Evolutionary conservation across 1,140 invertebrate species (phyloP), one percentile per base, ranked within the genome.

Genomic region (Vanessa atalanta): DNA sequence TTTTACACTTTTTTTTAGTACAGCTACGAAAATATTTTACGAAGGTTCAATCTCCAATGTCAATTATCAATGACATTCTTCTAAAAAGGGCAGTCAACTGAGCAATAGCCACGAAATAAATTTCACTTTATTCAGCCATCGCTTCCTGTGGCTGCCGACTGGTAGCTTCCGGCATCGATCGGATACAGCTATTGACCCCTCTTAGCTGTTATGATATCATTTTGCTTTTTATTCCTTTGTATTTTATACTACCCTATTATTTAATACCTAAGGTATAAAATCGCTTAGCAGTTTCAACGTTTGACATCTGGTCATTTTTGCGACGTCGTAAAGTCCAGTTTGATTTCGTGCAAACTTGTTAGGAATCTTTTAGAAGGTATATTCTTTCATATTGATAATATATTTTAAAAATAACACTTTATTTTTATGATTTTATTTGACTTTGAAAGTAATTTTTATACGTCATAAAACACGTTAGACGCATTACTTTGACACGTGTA

Each of bases 141-240:
- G 77, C 80, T 84, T 88, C 85, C 84, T 72, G 78, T 83, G 75
- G 72, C 72, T 68, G 77, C 23, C 68, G 72, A 75, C 76, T 77
- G 69, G 66, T 72, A 70, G 70, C 80, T 84, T 84, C 81, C 81
- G 85, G 75, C 72, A 82, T 86, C 85, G 83, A 84, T 83, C 83
- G 83, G 82, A 87, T 83, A 82, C 83, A 79, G 79, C 79, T 82
- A 84, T 86, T 87, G 85, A 87, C 84, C 85, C 81, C 76, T 79
- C 83, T 70, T 70, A 65, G 77, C 76, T 81, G 66, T 81, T 78
- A 81, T 81, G 79, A 84, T 76, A 85, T 78, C 79, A 84, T 70
- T 70, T 75, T 71, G 55, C 69, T 66, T 75, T 75, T 67, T 75
- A 61, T 65, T 67, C 37, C 48, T 68, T 65, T 69, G 43, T 63